Conservation (phyloP, 2,797 vertebrate species). For the Rhynchonycteris naso region DNA sequence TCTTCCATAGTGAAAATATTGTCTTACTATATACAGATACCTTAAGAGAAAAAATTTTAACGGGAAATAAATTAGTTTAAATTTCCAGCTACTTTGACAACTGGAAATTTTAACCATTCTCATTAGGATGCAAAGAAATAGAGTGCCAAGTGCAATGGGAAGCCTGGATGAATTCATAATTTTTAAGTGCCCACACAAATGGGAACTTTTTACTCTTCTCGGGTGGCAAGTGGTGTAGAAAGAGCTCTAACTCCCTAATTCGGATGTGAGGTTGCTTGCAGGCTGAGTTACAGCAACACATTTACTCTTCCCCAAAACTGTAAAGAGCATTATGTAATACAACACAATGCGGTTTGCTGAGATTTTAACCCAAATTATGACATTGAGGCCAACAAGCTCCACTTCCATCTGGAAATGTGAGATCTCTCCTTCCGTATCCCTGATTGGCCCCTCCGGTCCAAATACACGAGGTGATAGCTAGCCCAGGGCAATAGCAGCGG, state of each 20-base stretch:
- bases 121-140: conserved; percentile 55
- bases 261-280: background rate
- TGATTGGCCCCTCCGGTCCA: background rate
- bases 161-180: background rate
- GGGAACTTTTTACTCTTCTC: conserved; percentile 21
- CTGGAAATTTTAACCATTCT: conserved; percentile 53
- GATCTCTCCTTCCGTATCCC: background rate
- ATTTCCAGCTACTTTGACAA: conserved; percentile 26
- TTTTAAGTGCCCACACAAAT: conserved; percentile 46
- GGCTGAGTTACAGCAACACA: background rate
- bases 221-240: background rate
- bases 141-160: background rate
- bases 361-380: conserved; percentile 29
- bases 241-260: conserved; percentile 39
- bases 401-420: background rate
- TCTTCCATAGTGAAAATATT: conserved; percentile 37
- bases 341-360: conserved; percentile 20
- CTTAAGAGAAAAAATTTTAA: background rate
- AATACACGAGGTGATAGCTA: background rate
- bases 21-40: background rate
- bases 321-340: conserved; percentile 30
- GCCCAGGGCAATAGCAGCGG: accelerated
- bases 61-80: conserved; percentile 47
- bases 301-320: background rate
- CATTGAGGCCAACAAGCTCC: background rate